Conservation (phyloP, 2,888 invertebrate genomes). For the Phasia obesa region DNA sequence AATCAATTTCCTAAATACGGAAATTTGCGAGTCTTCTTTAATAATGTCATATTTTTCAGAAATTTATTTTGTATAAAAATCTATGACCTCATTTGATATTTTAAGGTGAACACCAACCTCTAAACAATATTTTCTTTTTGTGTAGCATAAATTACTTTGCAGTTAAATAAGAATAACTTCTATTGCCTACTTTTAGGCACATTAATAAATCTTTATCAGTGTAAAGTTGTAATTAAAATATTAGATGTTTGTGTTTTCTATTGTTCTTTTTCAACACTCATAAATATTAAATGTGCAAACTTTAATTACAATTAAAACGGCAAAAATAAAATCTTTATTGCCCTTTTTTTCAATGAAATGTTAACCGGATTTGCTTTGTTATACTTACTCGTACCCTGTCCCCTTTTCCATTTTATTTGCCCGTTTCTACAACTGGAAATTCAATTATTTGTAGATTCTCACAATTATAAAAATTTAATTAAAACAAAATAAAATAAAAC, state of each 20-base stretch:
- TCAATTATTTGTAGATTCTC: conserved; percentile 56
- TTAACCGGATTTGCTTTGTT: conserved; percentile 16
- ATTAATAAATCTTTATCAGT: background rate
- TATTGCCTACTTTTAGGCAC: conserved; percentile 9
- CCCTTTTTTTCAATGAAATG: conserved; percentile 1
- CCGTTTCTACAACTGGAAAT: conserved; percentile 20
- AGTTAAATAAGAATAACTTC: too few species aligned
- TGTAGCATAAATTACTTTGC: too few species aligned
- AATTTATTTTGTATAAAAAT: too few species aligned
- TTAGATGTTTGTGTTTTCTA: conserved; percentile 4
- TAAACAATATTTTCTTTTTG: too few species aligned
- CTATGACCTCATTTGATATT: too few species aligned
- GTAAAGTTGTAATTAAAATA: conserved; percentile 1
- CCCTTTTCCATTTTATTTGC: conserved; percentile 16
- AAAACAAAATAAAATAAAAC: conserved; percentile 37
- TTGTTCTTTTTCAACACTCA: background rate
- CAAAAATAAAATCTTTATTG: background rate
- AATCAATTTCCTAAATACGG: too few species aligned
- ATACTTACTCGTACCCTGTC: background rate
- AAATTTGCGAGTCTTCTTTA: too few species aligned
- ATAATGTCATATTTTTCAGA: too few species aligned
- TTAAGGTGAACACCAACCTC: too few species aligned
- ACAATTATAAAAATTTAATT: conserved; percentile 58
- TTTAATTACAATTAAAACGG: background rate
- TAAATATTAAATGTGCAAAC: conserved; percentile 20